Evolutionary conservation across 2,113 vertebrate species (phyloP), one percentile per base, ranked within the genome.

Genomic region (Thamnaconus septentrionalis): DNA sequence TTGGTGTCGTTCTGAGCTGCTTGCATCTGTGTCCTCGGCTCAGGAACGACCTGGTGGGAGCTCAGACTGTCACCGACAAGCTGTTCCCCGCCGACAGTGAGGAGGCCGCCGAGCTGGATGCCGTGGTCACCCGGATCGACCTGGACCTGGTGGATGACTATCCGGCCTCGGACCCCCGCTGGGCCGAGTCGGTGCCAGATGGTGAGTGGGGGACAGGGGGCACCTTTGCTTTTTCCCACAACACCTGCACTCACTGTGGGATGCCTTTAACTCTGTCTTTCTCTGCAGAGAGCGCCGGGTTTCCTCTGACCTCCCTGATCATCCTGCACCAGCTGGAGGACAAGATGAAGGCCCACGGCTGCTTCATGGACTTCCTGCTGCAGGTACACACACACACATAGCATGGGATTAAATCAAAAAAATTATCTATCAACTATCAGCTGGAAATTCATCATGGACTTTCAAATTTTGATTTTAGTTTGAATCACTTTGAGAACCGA

Each of bases 281-380:
- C 1, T 71, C 2, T 72, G 40, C 73, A 97, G 97, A 98, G 85
- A 94, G 92, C 9, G 86, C 85, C n/a, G 94, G 94, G 54, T 95
- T 99, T 48, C 93, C 93, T 57, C 94, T 96, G 68, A 95, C 94
- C 0, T 99, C 96, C 4, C 92, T 99, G 62, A 96, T 99, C 80
- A 94, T 99, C 78, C 94, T 99, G 69, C 96, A 96, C 87, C 97
- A 99, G 74, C 88, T 99, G 10, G 97, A 99, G 74, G 97, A 99
- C 85, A 99, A 99, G 82, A 93, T 96, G 93, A 97, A 98, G 84
- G 97, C 97, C n/a, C 96, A 99, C 66, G 91, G 90, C 12, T 94
- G 94, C 82, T 94, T 96, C 74, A 88, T 98, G 91, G 94, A 98
- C 77, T 99, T 99, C 66, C 93, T 99, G 80, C 95, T 92, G 50